Conservation (phyloP, 2,113 vertebrate genomes). For the Psephotus haematonotus region DNA sequence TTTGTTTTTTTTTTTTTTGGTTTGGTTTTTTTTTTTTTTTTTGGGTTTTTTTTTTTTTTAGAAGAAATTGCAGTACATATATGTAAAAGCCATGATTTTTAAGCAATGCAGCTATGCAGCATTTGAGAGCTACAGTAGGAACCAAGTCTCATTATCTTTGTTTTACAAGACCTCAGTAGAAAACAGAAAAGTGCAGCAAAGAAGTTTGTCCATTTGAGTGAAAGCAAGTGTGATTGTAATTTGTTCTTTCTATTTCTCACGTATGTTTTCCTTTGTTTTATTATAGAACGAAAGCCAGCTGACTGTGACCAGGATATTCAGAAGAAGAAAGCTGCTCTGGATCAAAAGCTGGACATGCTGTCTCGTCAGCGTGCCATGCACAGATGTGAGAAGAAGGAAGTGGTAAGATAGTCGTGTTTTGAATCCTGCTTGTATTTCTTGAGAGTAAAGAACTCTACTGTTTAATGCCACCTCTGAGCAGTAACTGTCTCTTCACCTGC, state of each 20-base stretch:
- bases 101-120: background rate
- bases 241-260: background rate
- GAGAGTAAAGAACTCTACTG: background rate
- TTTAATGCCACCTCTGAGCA: background rate
- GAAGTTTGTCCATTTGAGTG: background rate
- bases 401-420: slow-evolving; percentile 11
- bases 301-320: slow-evolving; percentile 70
- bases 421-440: background rate
- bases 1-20: too few relatives aligned
- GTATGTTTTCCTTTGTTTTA: background rate
- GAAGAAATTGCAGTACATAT: background rate
- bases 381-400: slow-evolving; percentile 57
- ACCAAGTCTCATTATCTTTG: background rate
- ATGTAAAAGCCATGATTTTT: background rate
- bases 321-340: slow-evolving; percentile 75
- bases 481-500: background rate
- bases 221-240: background rate
- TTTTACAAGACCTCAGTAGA: background rate
- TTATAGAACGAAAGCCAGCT: slow-evolving; percentile 71
- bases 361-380: slow-evolving; percentile 76
- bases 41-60: background rate
- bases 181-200: background rate
- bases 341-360: slow-evolving; percentile 75
- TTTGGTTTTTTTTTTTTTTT: background rate
- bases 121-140: background rate